Evolutionary conservation across 2,113 vertebrate species (phyloP).

Genomic region (Urocolius indicus): DNA sequence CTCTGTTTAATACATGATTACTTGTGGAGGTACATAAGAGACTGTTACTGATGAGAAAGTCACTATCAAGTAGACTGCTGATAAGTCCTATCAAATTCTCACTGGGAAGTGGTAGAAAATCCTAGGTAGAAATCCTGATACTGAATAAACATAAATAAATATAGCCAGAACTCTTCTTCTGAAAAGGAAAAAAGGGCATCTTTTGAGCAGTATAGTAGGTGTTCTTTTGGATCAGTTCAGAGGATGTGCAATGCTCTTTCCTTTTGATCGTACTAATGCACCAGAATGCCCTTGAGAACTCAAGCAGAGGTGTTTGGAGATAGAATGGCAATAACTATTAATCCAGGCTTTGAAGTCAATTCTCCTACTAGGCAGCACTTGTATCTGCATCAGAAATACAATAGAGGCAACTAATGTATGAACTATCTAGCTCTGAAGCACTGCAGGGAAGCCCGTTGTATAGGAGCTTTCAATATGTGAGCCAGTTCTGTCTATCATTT

Average conservation of each 20-base stretch:
- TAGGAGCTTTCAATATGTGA: constrained; percentile 18
- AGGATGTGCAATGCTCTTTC: background rate
- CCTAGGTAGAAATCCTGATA: background rate
- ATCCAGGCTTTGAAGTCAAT: constrained; percentile 40
- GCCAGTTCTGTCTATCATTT: constrained; percentile 42
- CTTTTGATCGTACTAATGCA: background rate
- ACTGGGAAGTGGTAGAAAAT: background rate
- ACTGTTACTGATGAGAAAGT: background rate
- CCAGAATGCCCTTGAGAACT: background rate
- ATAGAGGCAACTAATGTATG: background rate
- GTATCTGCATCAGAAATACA: constrained; percentile 47
- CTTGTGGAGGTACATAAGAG: background rate
- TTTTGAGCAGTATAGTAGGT: background rate
- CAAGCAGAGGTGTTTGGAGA: constrained; percentile 38
- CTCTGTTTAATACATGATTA: background rate
- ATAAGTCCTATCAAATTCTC: background rate
- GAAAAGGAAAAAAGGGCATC: background rate
- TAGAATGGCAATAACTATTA: constrained; percentile 19
- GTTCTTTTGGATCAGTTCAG: background rate
- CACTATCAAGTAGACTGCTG: background rate
- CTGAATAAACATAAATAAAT: background rate
- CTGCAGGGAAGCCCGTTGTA: constrained; percentile 3
- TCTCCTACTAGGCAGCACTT: constrained; percentile 46
- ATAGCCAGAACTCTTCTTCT: background rate
- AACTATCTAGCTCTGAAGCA: constrained; percentile 29